phyloP scores from a whole-genome alignment of 2,797 vertebrate genomes.

The Diceros bicornis region DNA sequence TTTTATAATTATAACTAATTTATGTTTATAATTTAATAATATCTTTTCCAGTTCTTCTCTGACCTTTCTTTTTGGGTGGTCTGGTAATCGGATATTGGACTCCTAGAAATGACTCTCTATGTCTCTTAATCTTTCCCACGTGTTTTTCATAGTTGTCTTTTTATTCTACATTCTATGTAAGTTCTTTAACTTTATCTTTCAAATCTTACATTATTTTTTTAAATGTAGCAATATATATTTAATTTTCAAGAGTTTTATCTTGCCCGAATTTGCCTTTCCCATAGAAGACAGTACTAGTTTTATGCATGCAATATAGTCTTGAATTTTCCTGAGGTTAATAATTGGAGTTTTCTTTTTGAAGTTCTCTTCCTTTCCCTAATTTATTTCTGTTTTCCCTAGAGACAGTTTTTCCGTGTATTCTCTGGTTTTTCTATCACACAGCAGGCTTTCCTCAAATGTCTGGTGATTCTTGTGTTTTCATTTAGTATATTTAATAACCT shows the following conservation, averaged over 20 bases:
- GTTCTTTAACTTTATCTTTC: constrained; percentile 48
- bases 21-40: constrained; percentile 37
- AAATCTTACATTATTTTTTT: neutral
- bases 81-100: neutral
- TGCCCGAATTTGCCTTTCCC: constrained; percentile 24
- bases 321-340: constrained; percentile 6
- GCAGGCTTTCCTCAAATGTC: constrained; percentile 7
- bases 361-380: neutral
- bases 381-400: constrained; percentile 32
- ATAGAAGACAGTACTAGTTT: neutral
- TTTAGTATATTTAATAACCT: constrained; percentile 24
- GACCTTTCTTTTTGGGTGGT: neutral
- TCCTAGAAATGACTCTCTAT: neutral
- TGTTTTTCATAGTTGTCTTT: neutral
- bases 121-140: neutral
- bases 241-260: neutral
- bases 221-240: neutral
- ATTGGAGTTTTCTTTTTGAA: constrained; percentile 21
- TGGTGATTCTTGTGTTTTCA: neutral
- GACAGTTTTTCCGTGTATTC: constrained; percentile 31
- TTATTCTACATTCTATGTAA: neutral
- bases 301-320: neutral
- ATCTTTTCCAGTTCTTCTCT: neutral
- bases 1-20: neutral
- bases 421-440: constrained; percentile 14